These are phyloP conservation scores for Venturia canescens DNA, from an alignment of 1,140 invertebrate genomes.

Conservation along the genomic window DNA sequence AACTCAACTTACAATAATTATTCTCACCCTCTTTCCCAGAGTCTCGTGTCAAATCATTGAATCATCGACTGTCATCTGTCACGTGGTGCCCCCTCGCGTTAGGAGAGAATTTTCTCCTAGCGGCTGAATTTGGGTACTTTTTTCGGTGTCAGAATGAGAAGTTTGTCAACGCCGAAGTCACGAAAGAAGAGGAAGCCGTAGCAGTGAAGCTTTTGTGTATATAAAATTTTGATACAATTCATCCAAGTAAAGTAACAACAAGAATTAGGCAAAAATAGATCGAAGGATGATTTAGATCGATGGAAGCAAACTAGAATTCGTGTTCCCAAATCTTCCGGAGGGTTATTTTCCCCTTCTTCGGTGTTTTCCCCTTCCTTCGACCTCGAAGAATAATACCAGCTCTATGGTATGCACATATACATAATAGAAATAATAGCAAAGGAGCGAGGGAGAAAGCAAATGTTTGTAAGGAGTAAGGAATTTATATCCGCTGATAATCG, in stretches of 20 bases:
- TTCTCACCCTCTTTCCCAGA: too few relatives aligned
- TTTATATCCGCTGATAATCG: neutral
- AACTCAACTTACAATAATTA: too few relatives aligned
- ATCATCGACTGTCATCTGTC: neutral
- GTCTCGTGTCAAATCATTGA: neutral
- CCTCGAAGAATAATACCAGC: neutral
- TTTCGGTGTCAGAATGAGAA: neutral
- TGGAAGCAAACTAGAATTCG: neutral
- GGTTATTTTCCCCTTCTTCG: neutral
- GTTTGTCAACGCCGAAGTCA: neutral
- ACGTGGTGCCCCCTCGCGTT: conserved; percentile 17
- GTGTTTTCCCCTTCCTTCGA: neutral
- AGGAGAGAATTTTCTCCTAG: neutral
- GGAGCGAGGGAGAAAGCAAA: conserved; percentile 40
- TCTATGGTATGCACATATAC: neutral
- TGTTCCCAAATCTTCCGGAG: neutral
- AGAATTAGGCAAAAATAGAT: too few relatives aligned
- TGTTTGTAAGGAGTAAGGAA: neutral
- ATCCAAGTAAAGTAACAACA: too few relatives aligned
- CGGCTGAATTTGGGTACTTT: neutral
- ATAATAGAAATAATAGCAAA: neutral
- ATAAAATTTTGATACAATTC: too few relatives aligned
- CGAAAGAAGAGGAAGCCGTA: neutral
- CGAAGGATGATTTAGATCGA: neutral
- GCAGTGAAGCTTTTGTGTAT: too few relatives aligned